These are phyloP conservation scores for Amniataba percoides DNA, from an alignment of 2,797 vertebrate genomes.

Conservation along the genomic window DNA sequence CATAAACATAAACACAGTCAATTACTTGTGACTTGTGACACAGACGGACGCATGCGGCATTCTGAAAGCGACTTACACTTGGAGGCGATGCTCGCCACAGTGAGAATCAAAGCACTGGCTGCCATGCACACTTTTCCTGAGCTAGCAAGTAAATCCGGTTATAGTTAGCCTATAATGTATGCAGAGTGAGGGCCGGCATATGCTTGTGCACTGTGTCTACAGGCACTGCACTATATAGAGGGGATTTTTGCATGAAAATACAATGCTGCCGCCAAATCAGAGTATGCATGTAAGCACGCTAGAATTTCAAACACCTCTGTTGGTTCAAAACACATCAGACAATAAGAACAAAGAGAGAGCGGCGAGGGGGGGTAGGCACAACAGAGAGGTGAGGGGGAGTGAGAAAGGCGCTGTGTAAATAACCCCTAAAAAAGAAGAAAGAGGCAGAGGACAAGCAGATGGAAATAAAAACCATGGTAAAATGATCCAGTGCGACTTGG, in stretches of 20 bases:
- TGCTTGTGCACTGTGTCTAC: slow-evolving; percentile 57
- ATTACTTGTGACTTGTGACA: slow-evolving; percentile 49
- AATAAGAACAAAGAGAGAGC: slow-evolving; percentile 29
- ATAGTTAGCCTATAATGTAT: slow-evolving; percentile 70
- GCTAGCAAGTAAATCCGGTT: slow-evolving; percentile 74
- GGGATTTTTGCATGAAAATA: slow-evolving; percentile 62
- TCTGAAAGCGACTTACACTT: slow-evolving; percentile 49
- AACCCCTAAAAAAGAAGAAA: slow-evolving; percentile 45
- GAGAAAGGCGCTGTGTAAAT: slow-evolving; percentile 49
- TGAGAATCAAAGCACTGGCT: slow-evolving; percentile 65
- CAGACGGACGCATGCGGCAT: slow-evolving; percentile 53
- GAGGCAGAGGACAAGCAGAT: slow-evolving; percentile 67
- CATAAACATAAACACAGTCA: slow-evolving; percentile 59
- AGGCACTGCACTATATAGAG: slow-evolving; percentile 51
- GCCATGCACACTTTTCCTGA: slow-evolving; percentile 63
- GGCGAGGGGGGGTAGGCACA: slow-evolving; percentile 18
- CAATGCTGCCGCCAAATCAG: slow-evolving; percentile 57
- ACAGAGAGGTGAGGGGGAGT: slow-evolving; percentile 21
- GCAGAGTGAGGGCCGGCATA: slow-evolving; percentile 62
- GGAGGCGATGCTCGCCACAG: slow-evolving; percentile 56
- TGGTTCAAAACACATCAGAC: slow-evolving; percentile 47
- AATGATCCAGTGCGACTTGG: slow-evolving; percentile 70
- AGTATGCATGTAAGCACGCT: slow-evolving; percentile 48
- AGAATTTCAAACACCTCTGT: slow-evolving; percentile 57
- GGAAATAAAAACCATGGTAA: slow-evolving; percentile 68